A percentile compares a stretch with the other conserved stretches of the same genome.
phyloP scores from a whole-genome alignment of 2,888 invertebrate genomes.

The Cerastis rubricosa region DNA sequence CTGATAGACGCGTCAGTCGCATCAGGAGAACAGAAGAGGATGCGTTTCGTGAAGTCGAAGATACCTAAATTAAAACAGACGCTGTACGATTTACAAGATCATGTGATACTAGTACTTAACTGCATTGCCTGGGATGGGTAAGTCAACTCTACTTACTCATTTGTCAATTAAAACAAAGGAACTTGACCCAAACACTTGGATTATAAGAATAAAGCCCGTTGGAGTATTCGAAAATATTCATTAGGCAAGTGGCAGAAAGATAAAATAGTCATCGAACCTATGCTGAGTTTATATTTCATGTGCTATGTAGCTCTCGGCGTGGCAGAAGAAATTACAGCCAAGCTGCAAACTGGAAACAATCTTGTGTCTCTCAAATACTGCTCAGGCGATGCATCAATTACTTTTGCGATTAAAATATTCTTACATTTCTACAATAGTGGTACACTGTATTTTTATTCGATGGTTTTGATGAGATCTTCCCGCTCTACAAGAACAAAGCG shows the following conservation, averaged over 20 bases:
- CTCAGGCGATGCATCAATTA: background rate
- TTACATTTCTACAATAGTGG: slow-evolving; percentile 6
- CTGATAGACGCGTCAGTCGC: slow-evolving; percentile 7
- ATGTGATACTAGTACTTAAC: slow-evolving; percentile 9
- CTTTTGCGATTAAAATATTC: slow-evolving; percentile 4
- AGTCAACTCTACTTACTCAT: no score
- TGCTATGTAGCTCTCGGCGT: background rate
- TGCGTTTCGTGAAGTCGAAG: background rate
- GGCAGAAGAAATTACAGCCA: background rate
- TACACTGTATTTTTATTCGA: slow-evolving; percentile 19
- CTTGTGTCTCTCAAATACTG: slow-evolving; percentile 6
- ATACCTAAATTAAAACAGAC: background rate
- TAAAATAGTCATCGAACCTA: background rate
- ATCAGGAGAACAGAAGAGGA: background rate
- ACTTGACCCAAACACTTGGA: background rate
- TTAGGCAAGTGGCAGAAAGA: background rate
- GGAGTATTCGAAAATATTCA: background rate
- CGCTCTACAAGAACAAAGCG: background rate
- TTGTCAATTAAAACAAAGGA: slow-evolving; percentile 5
- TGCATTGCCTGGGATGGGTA: slow-evolving; percentile 1
- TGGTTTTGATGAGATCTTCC: slow-evolving; percentile 15
- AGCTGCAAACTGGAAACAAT: background rate
- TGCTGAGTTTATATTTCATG: background rate
- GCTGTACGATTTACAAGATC: slow-evolving; percentile 5
- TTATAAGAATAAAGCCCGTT: slow-evolving; percentile 10